Conservation (phyloP, 2,888 invertebrate genomes). For the Drosophila affinis region DNA sequence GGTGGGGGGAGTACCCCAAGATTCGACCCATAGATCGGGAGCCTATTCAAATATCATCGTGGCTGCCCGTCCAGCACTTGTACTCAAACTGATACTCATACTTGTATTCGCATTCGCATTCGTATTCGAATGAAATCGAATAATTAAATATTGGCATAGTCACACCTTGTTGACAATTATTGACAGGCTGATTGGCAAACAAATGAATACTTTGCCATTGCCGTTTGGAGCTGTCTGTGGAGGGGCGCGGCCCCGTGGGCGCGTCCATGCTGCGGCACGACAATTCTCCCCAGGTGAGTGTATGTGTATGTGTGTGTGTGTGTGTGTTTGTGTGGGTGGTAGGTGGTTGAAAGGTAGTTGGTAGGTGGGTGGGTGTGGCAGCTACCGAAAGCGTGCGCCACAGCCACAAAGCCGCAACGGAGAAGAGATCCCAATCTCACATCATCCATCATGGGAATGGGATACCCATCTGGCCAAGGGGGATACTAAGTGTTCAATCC, state of each 20-base stretch:
- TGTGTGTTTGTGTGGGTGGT: constrained; percentile 8
- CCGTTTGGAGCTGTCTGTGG: constrained; percentile 33
- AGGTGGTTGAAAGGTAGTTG: constrained; percentile 20
- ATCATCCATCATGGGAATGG: constrained; percentile 26
- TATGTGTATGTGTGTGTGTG: not conserved
- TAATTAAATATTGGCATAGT: constrained; percentile 79
- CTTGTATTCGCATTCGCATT: not conserved
- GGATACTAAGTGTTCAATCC: not conserved
- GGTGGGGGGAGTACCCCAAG: not conserved
- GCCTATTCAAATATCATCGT: not conserved
- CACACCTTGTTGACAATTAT: constrained; percentile 80
- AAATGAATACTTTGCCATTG: constrained; percentile 74
- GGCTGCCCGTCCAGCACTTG: not conserved
- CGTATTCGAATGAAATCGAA: constrained; percentile 66
- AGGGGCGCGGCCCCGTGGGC: constrained; percentile 34
- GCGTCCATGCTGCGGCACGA: constrained; percentile 19
- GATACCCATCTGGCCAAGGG: not conserved
- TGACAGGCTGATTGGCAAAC: constrained; percentile 79
- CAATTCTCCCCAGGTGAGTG: constrained; percentile 31
- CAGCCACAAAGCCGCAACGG: constrained; percentile 3
- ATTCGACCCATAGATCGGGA: not conserved
- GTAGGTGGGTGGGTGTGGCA: constrained; percentile 40
- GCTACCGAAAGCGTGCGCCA: constrained; percentile 38
- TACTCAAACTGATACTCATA: not conserved
- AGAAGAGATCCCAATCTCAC: constrained; percentile 41